phyloP scores from a whole-genome alignment of 2,888 invertebrate genomes.

The Blera fallax region DNA sequence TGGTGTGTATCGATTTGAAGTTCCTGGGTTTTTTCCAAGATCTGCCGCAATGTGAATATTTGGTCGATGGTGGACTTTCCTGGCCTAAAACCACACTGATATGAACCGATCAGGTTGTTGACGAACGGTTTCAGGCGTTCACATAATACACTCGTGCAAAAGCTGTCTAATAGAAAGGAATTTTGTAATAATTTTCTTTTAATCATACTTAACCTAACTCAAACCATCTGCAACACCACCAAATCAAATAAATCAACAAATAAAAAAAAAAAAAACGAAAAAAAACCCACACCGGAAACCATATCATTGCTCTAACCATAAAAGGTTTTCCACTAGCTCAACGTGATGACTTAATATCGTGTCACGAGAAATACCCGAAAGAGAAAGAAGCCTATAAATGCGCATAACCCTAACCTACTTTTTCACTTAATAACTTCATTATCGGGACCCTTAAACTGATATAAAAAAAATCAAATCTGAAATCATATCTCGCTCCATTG shows the following conservation, averaged over 20 bases:
- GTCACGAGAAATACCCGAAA: slow-evolving; percentile 22
- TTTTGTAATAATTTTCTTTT: background rate
- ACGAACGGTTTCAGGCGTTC: too few species aligned
- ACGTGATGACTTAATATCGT: slow-evolving; percentile 32
- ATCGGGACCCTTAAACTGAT: slow-evolving; percentile 59
- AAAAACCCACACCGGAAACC: slow-evolving; percentile 40
- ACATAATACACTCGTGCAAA: too few species aligned
- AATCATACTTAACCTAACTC: background rate
- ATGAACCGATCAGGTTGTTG: too few species aligned
- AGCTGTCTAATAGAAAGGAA: too few species aligned
- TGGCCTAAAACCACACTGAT: too few species aligned
- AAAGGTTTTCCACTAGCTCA: slow-evolving; percentile 1
- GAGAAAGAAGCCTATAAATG: slow-evolving; percentile 21
- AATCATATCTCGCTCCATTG: slow-evolving; percentile 49
- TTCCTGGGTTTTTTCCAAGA: too few species aligned
- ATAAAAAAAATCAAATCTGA: slow-evolving; percentile 50
- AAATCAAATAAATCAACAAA: slow-evolving; percentile 23
- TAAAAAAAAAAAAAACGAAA: background rate
- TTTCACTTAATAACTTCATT: slow-evolving; percentile 62
- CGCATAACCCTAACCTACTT: slow-evolving; percentile 52
- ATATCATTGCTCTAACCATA: slow-evolving; percentile 21
- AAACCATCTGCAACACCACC: slow-evolving; percentile 1
- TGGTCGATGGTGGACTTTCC: too few species aligned
- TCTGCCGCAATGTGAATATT: too few species aligned
- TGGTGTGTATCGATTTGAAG: too few species aligned